Evolutionary conservation across 1,140 invertebrate species (phyloP).

Genomic region (Lepidurus packardi): DNA sequence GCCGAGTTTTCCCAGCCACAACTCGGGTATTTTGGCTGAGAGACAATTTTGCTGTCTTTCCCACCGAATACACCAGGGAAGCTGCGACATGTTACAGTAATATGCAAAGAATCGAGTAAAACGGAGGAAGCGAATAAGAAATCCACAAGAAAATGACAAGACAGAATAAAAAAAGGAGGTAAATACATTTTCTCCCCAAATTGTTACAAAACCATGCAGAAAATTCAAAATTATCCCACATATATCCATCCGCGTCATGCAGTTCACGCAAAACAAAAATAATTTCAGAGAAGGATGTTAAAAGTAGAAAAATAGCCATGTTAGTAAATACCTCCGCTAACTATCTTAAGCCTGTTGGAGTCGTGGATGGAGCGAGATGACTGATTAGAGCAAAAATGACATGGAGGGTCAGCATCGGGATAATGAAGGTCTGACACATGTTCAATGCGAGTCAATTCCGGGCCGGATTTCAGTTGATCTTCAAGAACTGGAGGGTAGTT

Average conservation of each 20-base stretch:
- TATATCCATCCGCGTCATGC: too few species aligned
- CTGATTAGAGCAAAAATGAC: conserved; percentile 44
- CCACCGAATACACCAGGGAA: not conserved
- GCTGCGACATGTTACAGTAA: not conserved
- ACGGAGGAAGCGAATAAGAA: not conserved
- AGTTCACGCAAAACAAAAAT: too few species aligned
- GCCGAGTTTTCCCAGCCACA: not conserved
- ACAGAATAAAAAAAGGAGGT: not conserved
- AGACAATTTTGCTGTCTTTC: not conserved
- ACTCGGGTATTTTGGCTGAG: not conserved
- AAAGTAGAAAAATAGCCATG: not conserved
- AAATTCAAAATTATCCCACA: too few species aligned
- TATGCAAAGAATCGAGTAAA: conserved; percentile 3
- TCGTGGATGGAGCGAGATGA: conserved; percentile 43
- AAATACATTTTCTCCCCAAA: not conserved
- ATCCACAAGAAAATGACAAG: not conserved
- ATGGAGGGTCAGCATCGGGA: conserved; percentile 43
- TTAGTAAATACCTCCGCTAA: conserved; percentile 41
- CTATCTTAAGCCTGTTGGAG: conserved; percentile 42
- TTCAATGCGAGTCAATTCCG: conserved; percentile 41
- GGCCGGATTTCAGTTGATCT: conserved; percentile 40
- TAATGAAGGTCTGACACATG: conserved; percentile 43
- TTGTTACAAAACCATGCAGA: too few species aligned
- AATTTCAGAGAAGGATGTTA: too few species aligned
- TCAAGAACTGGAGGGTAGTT: conserved; percentile 38